phyloP scores from a whole-genome alignment of 2,888 invertebrate genomes.

The Byasa hedistus region DNA sequence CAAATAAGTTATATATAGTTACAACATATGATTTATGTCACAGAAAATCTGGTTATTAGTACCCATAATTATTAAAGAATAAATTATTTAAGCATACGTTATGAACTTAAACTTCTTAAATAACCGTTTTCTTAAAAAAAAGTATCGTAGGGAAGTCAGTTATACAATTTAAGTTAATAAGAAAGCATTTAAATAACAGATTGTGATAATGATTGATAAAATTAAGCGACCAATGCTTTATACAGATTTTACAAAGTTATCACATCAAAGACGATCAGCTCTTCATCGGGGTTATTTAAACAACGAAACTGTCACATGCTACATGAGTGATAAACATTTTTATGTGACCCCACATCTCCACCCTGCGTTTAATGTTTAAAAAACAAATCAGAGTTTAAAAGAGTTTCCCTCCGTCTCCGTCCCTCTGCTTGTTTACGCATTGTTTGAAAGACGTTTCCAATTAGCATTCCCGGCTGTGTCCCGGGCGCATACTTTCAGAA shows the following conservation, averaged over 20 bases:
- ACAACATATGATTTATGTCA: no score
- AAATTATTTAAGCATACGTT: no score
- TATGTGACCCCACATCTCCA: constrained; percentile 20
- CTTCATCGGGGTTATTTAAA: background rate
- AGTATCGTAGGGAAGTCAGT: no score
- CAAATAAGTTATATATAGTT: no score
- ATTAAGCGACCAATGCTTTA: background rate
- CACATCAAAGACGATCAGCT: constrained; percentile 15
- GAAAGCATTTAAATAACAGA: no score
- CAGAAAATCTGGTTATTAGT: no score
- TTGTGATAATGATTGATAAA: background rate
- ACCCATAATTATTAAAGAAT: no score
- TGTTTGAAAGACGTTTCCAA: constrained; percentile 60
- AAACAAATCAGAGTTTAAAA: constrained; percentile 56
- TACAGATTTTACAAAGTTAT: background rate
- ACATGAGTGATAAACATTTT: constrained; percentile 34
- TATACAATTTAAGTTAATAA: no score
- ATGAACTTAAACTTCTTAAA: no score
- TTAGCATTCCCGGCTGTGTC: constrained; percentile 57
- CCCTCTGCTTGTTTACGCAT: constrained; percentile 50
- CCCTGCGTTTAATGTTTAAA: constrained; percentile 38
- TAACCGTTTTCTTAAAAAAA: no score
- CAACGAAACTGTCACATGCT: constrained; percentile 20
- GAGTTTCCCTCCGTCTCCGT: constrained; percentile 38
- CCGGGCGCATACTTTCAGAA: constrained; percentile 47